phyloP scores from a whole-genome alignment of 2,888 invertebrate species.

The Tanypteryx hageni region DNA sequence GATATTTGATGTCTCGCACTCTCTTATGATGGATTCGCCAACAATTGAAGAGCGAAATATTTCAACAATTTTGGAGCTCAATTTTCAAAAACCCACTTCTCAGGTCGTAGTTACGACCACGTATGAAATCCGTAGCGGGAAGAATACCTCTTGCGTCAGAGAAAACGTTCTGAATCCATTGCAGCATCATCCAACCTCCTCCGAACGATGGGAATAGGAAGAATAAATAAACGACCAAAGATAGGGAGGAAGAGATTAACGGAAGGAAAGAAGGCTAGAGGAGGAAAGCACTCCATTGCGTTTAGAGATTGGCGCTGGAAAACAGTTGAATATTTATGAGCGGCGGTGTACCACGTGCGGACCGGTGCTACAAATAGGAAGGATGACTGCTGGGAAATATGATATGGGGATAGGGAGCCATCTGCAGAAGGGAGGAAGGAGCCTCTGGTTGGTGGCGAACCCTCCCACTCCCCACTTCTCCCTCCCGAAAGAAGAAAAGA shows the following conservation, averaged over 20 bases:
- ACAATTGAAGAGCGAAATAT: no score
- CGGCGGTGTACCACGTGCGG: constrained; percentile 38
- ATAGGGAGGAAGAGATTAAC: background rate
- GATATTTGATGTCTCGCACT: no score
- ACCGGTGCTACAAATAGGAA: constrained; percentile 57
- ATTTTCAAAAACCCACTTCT: no score
- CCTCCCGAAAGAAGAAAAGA: background rate
- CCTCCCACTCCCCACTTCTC: no score
- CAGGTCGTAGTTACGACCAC: no score
- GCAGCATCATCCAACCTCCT: no score
- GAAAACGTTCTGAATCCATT: no score
- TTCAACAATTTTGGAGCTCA: no score
- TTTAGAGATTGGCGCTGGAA: background rate
- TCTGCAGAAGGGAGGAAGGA: constrained; percentile 29
- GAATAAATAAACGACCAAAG: background rate
- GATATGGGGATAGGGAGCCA: constrained; percentile 11
- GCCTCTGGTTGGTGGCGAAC: background rate
- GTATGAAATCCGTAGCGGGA: no score
- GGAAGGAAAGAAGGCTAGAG: background rate
- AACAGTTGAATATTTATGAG: constrained; percentile 58
- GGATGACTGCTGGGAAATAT: constrained; percentile 53
- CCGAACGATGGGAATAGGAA: no score
- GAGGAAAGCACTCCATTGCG: background rate
- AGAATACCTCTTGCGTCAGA: no score
- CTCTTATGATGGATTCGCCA: no score